Evolutionary conservation across 2,113 vertebrate species (phyloP).

Genomic region (Podarcis cretensis): DNA sequence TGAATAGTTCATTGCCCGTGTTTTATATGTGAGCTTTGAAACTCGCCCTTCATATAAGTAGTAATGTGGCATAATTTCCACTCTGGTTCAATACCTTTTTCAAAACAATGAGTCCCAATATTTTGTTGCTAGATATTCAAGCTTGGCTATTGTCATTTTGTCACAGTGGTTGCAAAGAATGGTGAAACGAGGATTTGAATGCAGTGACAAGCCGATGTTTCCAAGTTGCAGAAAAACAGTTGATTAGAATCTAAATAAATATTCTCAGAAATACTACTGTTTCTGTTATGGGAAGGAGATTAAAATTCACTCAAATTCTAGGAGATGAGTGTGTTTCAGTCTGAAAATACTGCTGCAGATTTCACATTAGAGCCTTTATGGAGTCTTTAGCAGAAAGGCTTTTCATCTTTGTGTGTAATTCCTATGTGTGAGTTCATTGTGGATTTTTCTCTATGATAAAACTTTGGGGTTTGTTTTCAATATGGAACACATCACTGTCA

Average conservation of each 20-base stretch:
- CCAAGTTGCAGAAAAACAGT: neutral
- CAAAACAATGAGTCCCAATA: neutral
- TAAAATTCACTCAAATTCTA: neutral
- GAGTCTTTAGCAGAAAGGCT: neutral
- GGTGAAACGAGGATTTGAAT: neutral
- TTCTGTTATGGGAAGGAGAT: slow-evolving; percentile 11
- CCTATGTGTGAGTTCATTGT: neutral
- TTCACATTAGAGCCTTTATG: neutral
- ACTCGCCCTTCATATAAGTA: slow-evolving; percentile 60
- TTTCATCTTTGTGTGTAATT: neutral
- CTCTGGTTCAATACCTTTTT: slow-evolving; percentile 56
- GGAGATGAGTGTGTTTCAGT: neutral
- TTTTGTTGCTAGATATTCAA: neutral
- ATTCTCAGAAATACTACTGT: neutral
- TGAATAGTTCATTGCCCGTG: slow-evolving; percentile 29
- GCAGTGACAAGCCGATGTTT: neutral
- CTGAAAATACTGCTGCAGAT: neutral
- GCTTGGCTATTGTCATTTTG: neutral
- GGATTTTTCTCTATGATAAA: neutral
- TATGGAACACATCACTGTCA: neutral
- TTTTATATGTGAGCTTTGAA: slow-evolving; percentile 55
- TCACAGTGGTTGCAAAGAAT: neutral
- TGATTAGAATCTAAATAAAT: neutral
- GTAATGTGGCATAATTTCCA: slow-evolving; percentile 34
- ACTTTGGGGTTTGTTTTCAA: neutral